Percentiles rank a stretch among this genome's conserved stretches.
phyloP scores from a whole-genome alignment of 1,140 invertebrate species.

The Mycetomoellerius zeteki region DNA sequence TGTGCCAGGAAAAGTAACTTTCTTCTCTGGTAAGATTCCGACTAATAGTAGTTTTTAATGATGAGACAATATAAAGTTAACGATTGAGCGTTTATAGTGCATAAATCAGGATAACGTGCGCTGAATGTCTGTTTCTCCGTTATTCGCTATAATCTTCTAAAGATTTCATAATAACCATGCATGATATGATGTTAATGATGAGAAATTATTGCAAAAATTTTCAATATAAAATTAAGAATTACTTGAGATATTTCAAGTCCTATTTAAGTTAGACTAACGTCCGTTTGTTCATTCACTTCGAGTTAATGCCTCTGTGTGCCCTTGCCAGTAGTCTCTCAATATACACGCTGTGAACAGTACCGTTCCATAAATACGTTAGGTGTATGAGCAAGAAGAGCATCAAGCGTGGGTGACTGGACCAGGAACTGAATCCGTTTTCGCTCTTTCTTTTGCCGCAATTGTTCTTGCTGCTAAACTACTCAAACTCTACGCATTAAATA shows the following conservation, averaged over 20 bases:
- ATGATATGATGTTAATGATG: background rate
- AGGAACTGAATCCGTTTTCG: background rate
- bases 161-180: background rate
- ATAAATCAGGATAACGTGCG: background rate
- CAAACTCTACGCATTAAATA: background rate
- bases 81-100: background rate
- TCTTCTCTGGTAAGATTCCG: background rate
- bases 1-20: background rate
- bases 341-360: background rate
- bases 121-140: background rate
- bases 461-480: background rate
- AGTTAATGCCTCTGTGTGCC: slow-evolving; percentile 4
- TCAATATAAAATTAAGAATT: slow-evolving; percentile 12
- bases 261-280: background rate
- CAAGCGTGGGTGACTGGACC: background rate
- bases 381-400: slow-evolving; percentile 2
- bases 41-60: background rate
- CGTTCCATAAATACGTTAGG: slow-evolving; percentile 37
- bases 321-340: slow-evolving; percentile 28
- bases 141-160: background rate
- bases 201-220: background rate
- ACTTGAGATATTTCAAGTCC: background rate
- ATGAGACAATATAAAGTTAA: background rate
- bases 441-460: background rate
- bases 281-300: background rate